Base-by-base conservation (phyloP, 2,888 invertebrate genomes). In the Papilio elwesi region DNA sequence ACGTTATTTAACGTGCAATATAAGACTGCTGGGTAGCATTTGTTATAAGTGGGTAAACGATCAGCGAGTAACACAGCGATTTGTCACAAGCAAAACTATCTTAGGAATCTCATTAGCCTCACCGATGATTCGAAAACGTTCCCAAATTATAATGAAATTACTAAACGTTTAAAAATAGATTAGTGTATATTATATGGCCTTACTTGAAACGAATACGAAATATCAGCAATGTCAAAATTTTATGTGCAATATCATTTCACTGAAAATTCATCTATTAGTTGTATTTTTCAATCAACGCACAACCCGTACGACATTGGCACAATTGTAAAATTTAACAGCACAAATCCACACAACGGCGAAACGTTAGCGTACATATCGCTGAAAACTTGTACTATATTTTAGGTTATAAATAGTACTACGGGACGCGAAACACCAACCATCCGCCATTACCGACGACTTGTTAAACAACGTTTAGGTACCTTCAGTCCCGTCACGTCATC, bases 331-430 rank as follows among this genome's bases (percentile, higher is more conserved):
- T 90, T 87, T 85, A 91, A 89, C 90, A 86, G 88, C 92, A 93
- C 90, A 87, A 90, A 90, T 92, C 85, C 91, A 93, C 92, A 91
- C 89, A 91, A 90, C 87, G 85, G 86, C 85, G 87, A 87, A 92
- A 92, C 90, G 90, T 93, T 92, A 93, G 91, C 90, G 91, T 91
- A 93, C 94, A 94, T 93, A 93, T 94, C 93, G 93, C 91, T 92
- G 92, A 93, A 93, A 94, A 92, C 92, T 93, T 91, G 90, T 93
- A 92, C 91, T 93, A 90, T 93, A 89, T 93, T 94, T 93, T 92
- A 94, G 94, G 94, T 94, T 94, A 94, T 91, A 94, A 94, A 94
- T 94, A 94, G 94, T 93, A 91, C 91, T 91, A 89, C 88, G 91
- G 88, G 93, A 93, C 92, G 93, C 94, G 92, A 93, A 91, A 90